A percentile compares a stretch with the other conserved stretches of the same genome.
phyloP scores from a whole-genome alignment of 1,140 invertebrate genomes.

The Aradophagus sp. region DNA sequence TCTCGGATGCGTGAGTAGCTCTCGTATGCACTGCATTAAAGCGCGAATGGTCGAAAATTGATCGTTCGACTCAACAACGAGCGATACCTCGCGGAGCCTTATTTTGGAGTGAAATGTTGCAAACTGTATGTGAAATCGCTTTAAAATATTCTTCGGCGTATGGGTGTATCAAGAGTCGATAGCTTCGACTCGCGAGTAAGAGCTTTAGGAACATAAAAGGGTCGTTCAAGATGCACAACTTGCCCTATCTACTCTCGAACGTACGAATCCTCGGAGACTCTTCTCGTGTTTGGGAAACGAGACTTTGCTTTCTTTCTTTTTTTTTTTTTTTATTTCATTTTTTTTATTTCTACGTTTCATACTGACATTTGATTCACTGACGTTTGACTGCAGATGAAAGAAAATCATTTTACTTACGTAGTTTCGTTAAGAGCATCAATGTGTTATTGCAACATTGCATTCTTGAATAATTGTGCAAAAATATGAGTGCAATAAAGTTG shows the following conservation, averaged over 20 bases:
- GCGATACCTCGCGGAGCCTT: conserved; percentile 34
- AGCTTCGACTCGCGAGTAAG: conserved; percentile 48
- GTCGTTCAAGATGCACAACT: conserved; percentile 56
- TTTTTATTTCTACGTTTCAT: too few relatives aligned
- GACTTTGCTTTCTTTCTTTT: too few relatives aligned
- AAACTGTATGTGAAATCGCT: conserved; percentile 54
- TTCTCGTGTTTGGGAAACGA: conserved; percentile 46
- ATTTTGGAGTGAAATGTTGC: conserved; percentile 49
- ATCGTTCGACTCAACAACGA: conserved; percentile 30
- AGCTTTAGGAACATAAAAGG: conserved; percentile 58
- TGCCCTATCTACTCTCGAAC: conserved; percentile 53
- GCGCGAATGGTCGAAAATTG: conserved; percentile 25
- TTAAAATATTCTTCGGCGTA: conserved; percentile 49
- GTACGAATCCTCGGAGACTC: conserved; percentile 50
- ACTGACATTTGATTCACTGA: too few relatives aligned
- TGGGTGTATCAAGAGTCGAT: conserved; percentile 49
- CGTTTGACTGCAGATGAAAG: too few relatives aligned
- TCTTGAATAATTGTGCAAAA: too few relatives aligned
- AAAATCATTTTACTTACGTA: too few relatives aligned
- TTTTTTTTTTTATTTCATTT: too few relatives aligned
- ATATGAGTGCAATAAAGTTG: too few relatives aligned
- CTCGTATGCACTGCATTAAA: conserved; percentile 18
- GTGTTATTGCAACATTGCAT: too few relatives aligned
- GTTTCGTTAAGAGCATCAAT: too few relatives aligned
- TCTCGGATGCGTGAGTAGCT: background rate